phyloP scores from a whole-genome alignment of 2,888 invertebrate species.

The Mystacides longicornis region DNA sequence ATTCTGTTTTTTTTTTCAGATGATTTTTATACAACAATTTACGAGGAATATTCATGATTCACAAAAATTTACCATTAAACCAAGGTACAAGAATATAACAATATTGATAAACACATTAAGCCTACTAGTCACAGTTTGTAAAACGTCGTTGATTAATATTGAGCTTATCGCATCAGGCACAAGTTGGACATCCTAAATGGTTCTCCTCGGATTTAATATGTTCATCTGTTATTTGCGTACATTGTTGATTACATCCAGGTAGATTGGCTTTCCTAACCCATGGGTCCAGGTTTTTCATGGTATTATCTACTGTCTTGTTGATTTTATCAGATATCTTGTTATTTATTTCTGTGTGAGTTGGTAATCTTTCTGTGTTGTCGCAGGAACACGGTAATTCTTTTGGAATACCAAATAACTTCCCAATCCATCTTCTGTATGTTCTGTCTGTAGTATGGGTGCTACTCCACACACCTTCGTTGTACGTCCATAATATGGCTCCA shows the following conservation, averaged over 20 bases:
- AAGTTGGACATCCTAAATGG: too few species aligned
- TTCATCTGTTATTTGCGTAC: too few species aligned
- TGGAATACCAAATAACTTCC: background rate
- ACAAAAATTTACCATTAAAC: too few species aligned
- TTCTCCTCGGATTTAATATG: too few species aligned
- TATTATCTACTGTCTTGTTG: background rate
- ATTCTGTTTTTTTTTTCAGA: too few species aligned
- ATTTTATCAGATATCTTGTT: background rate
- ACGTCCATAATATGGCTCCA: background rate
- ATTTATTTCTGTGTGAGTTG: background rate
- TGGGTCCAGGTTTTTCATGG: background rate
- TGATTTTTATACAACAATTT: too few species aligned
- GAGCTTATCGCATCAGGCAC: too few species aligned
- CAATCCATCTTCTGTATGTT: background rate
- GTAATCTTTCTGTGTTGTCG: background rate
- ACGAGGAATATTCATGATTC: too few species aligned
- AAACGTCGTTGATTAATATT: too few species aligned
- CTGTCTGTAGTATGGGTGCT: background rate
- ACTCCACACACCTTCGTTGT: background rate
- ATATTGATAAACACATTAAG: too few species aligned
- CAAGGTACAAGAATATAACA: too few species aligned
- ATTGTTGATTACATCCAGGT: background rate
- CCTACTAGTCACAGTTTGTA: too few species aligned
- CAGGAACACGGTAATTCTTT: background rate
- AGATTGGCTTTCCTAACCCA: constrained; percentile 1